Evolutionary conservation across 1,140 invertebrate genomes (phyloP), one percentile per base, ranked within the genome.

Genomic region (Bemisia tabaci): DNA sequence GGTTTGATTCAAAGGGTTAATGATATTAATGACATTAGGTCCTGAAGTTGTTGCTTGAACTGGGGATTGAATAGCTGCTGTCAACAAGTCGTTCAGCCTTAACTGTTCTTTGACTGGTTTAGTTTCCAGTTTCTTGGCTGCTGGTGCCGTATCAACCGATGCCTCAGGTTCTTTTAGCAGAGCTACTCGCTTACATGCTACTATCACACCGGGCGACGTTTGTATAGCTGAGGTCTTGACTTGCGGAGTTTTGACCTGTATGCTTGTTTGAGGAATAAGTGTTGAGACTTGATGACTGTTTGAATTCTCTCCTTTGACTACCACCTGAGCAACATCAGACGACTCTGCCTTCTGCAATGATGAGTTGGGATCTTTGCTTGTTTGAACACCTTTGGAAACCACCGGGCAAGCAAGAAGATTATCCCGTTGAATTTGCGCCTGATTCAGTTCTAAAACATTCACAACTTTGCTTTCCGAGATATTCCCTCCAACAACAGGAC

Each of bases 61-160:
- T 58, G 39, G 48, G n/a, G 33, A 5, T 48, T 70, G 76, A 22
- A 78, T 67, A 24, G 77, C 77, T 25, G 78, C 77, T 22, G 78
- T 75, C 63, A 79, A 65, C 26, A 79, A 72, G 23, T 77, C 77
- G 70, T 74, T 77, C 76, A 79, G 74, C 58, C 78, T 79, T 27
- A 77, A 73, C 22, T 73, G 74, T 68, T 78, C 77, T 71, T 78
- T 78, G 12, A 75, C 73, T 25, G n/a, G 67, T 22, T 69, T 67
- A 63, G 23, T 60, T 25, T 71, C 70, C 22, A 60, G 2, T 61
- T 69, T 68, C 27, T 59, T 23, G 22, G 63, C 60, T n/a, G 21
- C 60, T 64, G 60, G 27, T 2, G 33, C 59, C n/a, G 48, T 12
- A 33, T 66, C 69, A 24, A 65, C 67, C 24, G n/a, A 26, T 26